Conservation (phyloP, 2,113 vertebrate species). For the Hippotragus niger region DNA sequence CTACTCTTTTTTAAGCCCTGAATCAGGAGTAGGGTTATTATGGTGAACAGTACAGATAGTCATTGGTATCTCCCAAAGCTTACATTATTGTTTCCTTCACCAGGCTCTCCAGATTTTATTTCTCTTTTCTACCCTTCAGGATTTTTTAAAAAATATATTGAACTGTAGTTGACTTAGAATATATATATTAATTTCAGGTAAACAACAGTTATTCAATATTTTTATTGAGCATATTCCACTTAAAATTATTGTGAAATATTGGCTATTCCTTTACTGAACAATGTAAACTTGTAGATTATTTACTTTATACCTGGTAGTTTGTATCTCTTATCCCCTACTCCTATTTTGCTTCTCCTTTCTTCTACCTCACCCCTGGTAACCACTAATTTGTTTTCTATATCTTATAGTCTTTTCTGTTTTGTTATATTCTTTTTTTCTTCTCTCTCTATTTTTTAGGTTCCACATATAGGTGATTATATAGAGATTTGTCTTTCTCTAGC, state of each 20-base stretch:
- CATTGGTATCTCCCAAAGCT: background rate
- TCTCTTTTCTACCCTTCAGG: background rate
- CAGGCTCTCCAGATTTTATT: background rate
- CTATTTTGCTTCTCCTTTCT: background rate
- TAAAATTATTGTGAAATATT: background rate
- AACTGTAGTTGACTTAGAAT: background rate
- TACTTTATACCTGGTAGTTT: too few species aligned
- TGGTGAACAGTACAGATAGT: fast-evolving
- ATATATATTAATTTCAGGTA: background rate
- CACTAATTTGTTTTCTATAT: background rate
- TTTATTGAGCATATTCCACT: background rate
- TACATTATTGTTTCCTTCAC: background rate
- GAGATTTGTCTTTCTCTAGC: background rate
- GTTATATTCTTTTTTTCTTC: background rate
- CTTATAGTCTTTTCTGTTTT: background rate
- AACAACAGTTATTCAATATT: background rate
- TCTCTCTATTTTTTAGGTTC: background rate
- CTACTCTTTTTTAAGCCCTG: background rate
- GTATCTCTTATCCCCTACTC: background rate
- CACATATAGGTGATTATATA: background rate
- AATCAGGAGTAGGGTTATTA: background rate
- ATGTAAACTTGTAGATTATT: background rate
- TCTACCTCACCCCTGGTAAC: background rate
- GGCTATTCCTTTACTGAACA: background rate
- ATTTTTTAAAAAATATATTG: background rate